Base-by-base conservation (phyloP, 2,113 vertebrate genomes). In the Gopherus flavomarginatus region DNA sequence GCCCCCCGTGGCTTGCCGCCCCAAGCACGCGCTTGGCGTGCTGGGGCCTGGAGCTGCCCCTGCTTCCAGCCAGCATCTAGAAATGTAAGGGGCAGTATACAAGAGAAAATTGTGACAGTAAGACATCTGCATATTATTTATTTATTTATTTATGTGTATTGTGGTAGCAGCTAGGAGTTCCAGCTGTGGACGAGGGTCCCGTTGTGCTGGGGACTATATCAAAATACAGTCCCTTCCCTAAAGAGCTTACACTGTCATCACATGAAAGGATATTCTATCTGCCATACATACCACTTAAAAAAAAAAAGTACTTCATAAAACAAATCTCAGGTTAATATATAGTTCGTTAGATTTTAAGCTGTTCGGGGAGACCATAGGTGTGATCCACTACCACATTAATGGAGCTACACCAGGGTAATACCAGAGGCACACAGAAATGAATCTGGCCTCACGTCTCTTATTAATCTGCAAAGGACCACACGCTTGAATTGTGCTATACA, bases 291-390 rank as follows among this genome's bases (percentile, higher is more conserved):
- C 29, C 3, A 35, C 29, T 59, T 59, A 6, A 6, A 19, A 19
- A 19, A 53, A 56, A 56, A 59, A 62, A 31, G 59, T 62, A 62
- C 29, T 62, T 62, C 29, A 27, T 62, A 62, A 62, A 62, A 59
- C 57, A 59, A 59, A 29, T 27, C 27, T 59, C 27, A 59, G 27
- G 78, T 35, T 35, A 52, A 53, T 81, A 24, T 31, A 92, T 77
- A 78, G 54, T 21, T 77, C 42, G 42, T 57, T 82, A 89, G 69
- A 86, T n/a, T n/a, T 92, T 54, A 8, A 2, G 35, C 86, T 92
- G 85, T 93, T 92, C 54, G 42, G 89, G 42, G 59, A 89, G 80
- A 35, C 92, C 65, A 59, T 79, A 31, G 88, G 78, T 78, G 90
- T 35, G 31, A 81, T 96, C 89, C 52, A 11, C 44, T 93, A 0